Conservation (phyloP, 2,797 vertebrate genomes). For the Acridotheres tristis region DNA sequence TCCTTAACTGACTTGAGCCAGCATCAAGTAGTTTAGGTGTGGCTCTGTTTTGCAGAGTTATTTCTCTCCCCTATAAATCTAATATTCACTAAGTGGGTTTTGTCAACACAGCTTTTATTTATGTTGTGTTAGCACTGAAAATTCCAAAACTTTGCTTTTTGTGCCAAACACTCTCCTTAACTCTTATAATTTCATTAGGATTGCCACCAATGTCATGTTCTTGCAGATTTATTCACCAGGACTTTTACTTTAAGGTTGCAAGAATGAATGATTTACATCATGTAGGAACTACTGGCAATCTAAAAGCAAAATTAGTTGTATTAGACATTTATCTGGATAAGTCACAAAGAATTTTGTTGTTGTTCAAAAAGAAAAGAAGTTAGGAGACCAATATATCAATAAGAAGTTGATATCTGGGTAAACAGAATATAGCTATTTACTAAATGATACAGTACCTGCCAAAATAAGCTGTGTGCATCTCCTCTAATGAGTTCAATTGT, state of each 20-base stretch:
- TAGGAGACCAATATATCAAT: neutral
- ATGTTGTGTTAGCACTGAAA: neutral
- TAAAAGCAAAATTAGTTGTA: neutral
- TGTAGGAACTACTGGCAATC: neutral
- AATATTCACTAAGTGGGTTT: neutral
- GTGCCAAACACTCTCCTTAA: neutral
- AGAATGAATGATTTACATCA: neutral
- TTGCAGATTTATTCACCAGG: neutral
- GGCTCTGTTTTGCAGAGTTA: neutral
- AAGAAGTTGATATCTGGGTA: neutral
- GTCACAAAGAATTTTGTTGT: neutral
- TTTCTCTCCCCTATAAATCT: neutral
- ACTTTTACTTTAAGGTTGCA: neutral
- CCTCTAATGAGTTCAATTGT: constrained; percentile 89
- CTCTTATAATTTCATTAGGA: neutral
- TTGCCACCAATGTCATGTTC: neutral
- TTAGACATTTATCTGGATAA: neutral
- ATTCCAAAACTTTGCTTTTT: neutral
- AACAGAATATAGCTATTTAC: neutral
- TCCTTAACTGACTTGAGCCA: neutral
- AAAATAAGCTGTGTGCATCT: constrained; percentile 91
- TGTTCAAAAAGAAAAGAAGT: neutral
- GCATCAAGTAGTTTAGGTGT: neutral
- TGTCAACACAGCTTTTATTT: neutral
- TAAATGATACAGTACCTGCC: constrained; percentile 84